Evolutionary conservation across 2,888 invertebrate species (phyloP), one percentile per base, ranked within the genome.

Genomic region (Tiliacea citrago): DNA sequence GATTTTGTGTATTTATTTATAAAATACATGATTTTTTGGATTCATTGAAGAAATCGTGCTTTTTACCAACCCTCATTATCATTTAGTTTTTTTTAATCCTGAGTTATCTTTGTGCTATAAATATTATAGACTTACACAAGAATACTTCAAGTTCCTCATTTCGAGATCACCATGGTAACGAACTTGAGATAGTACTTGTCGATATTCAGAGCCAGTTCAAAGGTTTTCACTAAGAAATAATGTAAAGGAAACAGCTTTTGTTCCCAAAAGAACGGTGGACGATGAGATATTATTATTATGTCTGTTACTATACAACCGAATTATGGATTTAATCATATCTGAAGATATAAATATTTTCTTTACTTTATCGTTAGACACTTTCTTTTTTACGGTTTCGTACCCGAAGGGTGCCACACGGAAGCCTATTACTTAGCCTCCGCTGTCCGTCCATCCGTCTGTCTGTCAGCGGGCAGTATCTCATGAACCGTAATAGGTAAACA

Each of bases 101-200:
- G 42, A 49, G 3, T 62, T 76, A 55, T 51, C 39, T 47, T 29
- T 24, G 24, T 57, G 12, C 5, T 42, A 42, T 47, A 13, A 39
- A 47, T 9, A 63, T 61, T n/a, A 62, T 24, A 18, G 57, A 29
- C 29, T n/a, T 35, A 24, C 39, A 57, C 7, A 16, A 24, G 57
- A 5, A 61, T 9, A 21, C 51, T 62, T 39, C 51, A 45, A 79
- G 9, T 16, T 63, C 16, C 21, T 75, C 51, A 58, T 53, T 67
- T 47, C 7, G 12, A 18, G 51, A 24, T 78, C 58, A 53, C 75
- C 42, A 42, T 68, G 53, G 78, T n/a, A 65, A 68, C 68, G 9
- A 39, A 47, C 80, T 79, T 49, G 62, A 68, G 47, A 58, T 24
- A 35, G 51, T 55, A 62, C 62, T 78, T 47, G 45, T 63, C 49